Evolutionary conservation across 2,888 invertebrate species (phyloP), one percentile per base, ranked within the genome.

Genomic region (Monopis laevigella): DNA sequence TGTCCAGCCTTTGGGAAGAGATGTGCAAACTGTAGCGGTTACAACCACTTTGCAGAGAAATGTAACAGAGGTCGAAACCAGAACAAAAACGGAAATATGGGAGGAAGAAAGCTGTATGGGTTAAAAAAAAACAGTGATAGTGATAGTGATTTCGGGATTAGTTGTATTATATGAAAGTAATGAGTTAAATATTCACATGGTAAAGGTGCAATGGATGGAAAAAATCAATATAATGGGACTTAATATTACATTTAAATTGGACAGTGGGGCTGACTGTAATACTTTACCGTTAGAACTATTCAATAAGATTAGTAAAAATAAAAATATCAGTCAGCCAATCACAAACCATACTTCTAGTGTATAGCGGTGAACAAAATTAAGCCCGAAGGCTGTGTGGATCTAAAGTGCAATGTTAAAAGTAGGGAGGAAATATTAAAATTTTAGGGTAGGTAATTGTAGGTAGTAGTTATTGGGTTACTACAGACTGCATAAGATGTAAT

Each of bases 181-280:
- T 28, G 12, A 28, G 10, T 3, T 28, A 11, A 28, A 10, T 28
- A n/a, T n/a, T n/a, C 3, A 10, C n/a, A n/a, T n/a, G n/a, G n/a
- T 11, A 12, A 11, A 12, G 28, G 10, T 6, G 3, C 28, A 28
- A 28, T 10, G 12, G 4, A 12, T 28, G 3, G n/a, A 10, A 10
- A 6, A 11, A 28, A 10, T 28, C 5, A 8, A 24, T 24, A 24
- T 7, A 24, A 24, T 24, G 10, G 24, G 5, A 24, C 28, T n/a
- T n/a, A n/a, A n/a, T n/a, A n/a, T n/a, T n/a, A n/a, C 28, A 6
- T 28, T 28, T 28, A 28, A 28, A 28, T 28, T 28, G n/a, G 28
- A 28, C n/a, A 28, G n/a, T 11, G 28, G 28, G 6, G n/a, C 28
- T 11, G 28, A 28, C 4, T 28, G 28, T 10, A 28, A 12, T 28